These are phyloP conservation scores for Hydrolagus colliei DNA, from an alignment of 2,797 vertebrate genomes.

Conservation along the genomic window DNA sequence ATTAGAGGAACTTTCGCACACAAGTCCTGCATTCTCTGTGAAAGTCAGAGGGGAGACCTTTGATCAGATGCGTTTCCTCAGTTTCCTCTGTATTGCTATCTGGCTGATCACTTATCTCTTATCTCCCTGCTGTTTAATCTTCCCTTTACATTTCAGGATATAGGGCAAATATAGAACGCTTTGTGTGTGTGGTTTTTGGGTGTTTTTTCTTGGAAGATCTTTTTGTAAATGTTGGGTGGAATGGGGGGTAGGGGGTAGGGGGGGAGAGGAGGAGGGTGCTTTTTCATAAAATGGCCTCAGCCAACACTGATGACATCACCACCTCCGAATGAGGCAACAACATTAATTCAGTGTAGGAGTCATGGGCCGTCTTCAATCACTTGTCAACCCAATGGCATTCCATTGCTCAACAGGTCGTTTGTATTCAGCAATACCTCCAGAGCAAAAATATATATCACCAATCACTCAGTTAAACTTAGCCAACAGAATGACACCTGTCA, in stretches of 20 bases:
- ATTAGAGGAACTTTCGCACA: no score
- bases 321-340: neutral
- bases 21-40: no score
- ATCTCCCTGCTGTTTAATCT: no score
- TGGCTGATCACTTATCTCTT: no score
- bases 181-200: no score
- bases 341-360: neutral
- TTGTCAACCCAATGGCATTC: neutral
- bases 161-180: no score
- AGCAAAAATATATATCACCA: neutral
- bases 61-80: no score
- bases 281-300: neutral
- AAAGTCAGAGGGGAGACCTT: no score
- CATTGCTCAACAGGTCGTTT: neutral
- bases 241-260: no score
- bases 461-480: neutral
- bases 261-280: neutral
- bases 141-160: no score
- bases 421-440: neutral
- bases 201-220: neutral
- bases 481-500: neutral
- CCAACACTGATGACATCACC: neutral
- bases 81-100: no score
- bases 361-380: neutral
- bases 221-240: neutral